phyloP scores from a whole-genome alignment of 1,140 invertebrate species.

The Penaeus chinensis region DNA sequence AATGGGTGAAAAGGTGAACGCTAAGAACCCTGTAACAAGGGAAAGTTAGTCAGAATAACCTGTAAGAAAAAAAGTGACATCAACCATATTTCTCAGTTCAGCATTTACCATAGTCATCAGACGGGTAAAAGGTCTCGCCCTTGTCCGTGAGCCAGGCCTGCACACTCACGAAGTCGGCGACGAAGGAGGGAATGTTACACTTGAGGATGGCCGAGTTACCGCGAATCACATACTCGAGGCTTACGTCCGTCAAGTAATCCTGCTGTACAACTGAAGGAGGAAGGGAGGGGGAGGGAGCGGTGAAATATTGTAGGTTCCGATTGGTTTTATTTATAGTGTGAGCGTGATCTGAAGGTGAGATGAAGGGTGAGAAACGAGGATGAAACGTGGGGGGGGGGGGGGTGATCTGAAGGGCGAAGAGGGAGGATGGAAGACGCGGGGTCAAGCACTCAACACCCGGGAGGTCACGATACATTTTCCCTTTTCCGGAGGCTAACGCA shows the following conservation, averaged over 20 bases:
- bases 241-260: conserved; percentile 87
- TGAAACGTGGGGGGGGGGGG: too few relatives aligned
- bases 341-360: neutral
- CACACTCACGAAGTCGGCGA: conserved; percentile 90
- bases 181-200: conserved; percentile 91
- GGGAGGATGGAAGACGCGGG: neutral
- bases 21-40: neutral
- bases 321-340: neutral
- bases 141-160: conserved; percentile 86
- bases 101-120: conserved; percentile 57
- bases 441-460: neutral
- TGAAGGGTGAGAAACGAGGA: neutral
- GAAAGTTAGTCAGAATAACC: neutral
- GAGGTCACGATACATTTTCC: neutral
- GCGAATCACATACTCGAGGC: conserved; percentile 90
- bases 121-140: conserved; percentile 75
- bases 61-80: neutral
- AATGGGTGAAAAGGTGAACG: neutral
- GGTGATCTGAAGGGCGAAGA: neutral
- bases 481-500: neutral
- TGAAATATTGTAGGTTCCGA: too few relatives aligned
- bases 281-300: neutral
- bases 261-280: conserved; percentile 82
- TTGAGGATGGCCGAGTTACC: conserved; percentile 92
- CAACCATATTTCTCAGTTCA: conserved; percentile 66